Conservation (phyloP, 2,797 vertebrate species). For the Poeciliopsis paucimaculata region DNA sequence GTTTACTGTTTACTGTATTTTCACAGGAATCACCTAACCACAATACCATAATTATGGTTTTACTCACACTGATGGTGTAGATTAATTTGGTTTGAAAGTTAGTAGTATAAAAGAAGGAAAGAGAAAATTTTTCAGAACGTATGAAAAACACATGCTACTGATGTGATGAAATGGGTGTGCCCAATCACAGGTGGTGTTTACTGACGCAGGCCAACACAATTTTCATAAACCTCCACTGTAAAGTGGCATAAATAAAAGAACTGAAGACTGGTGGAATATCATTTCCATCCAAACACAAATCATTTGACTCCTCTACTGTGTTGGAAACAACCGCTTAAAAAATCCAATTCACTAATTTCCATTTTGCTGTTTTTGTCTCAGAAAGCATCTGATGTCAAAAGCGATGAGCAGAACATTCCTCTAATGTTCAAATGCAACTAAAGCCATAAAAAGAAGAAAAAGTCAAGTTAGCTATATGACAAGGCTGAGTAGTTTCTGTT, state of each 20-base stretch:
- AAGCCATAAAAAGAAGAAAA: constrained; percentile 12
- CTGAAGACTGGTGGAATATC: not conserved
- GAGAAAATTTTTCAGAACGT: not conserved
- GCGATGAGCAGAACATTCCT: not conserved
- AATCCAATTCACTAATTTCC: constrained; percentile 14
- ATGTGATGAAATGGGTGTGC: not conserved
- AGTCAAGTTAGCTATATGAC: not conserved
- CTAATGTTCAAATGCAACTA: not conserved
- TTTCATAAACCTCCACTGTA: not conserved
- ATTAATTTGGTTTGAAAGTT: not conserved
- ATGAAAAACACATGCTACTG: not conserved
- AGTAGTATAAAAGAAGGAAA: not conserved
- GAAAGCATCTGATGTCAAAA: not conserved
- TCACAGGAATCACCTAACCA: not conserved
- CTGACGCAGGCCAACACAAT: not conserved
- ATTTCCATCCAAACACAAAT: not conserved
- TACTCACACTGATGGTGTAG: not conserved
- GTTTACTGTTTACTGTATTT: constrained; percentile 15
- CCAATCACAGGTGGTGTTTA: not conserved
- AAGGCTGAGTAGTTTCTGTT: not conserved
- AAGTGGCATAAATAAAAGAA: not conserved
- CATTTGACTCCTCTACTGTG: not conserved
- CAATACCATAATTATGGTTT: not conserved
- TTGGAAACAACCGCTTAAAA: constrained; percentile 4
- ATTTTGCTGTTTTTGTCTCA: constrained; percentile 11